These are phyloP conservation scores for Aphelinus certus DNA, from an alignment of 1,140 invertebrate species.

Conservation along the genomic window DNA sequence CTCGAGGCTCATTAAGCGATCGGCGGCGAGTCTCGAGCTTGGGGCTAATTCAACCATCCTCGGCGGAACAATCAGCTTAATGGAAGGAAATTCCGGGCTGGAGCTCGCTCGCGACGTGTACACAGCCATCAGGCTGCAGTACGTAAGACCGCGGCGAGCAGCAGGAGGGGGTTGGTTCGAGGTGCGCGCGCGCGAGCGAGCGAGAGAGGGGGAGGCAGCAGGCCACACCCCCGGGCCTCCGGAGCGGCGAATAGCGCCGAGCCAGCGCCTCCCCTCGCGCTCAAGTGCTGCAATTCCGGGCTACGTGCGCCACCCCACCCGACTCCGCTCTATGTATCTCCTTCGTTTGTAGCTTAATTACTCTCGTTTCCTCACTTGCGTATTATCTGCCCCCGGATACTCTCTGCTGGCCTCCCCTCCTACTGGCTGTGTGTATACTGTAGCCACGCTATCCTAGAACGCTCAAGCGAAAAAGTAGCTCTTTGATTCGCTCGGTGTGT, in stretches of 20 bases:
- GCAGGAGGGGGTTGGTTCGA: neutral
- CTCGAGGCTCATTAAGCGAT: no score
- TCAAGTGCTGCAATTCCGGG: constrained; percentile 26
- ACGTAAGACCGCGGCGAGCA: no score
- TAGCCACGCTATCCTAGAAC: constrained; percentile 32
- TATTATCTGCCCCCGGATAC: neutral
- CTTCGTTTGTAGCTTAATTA: constrained; percentile 7
- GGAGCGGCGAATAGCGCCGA: neutral
- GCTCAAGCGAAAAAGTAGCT: constrained; percentile 13
- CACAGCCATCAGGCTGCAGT: neutral
- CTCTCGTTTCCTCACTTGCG: constrained; percentile 1
- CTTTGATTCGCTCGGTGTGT: neutral
- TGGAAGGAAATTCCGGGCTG: constrained; percentile 48
- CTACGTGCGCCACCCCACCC: neutral
- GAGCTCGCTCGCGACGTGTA: neutral
- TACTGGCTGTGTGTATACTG: neutral
- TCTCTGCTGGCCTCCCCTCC: no score
- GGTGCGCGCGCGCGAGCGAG: constrained; percentile 10
- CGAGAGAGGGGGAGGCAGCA: constrained; percentile 1
- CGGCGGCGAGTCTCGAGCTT: no score
- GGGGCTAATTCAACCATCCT: constrained; percentile 3
- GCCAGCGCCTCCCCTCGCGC: neutral
- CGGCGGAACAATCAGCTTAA: constrained; percentile 58
- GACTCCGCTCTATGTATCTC: no score
- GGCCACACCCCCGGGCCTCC: constrained; percentile 27